phyloP scores from a whole-genome alignment of 2,888 invertebrate species.

The Eucera pruinosa region DNA sequence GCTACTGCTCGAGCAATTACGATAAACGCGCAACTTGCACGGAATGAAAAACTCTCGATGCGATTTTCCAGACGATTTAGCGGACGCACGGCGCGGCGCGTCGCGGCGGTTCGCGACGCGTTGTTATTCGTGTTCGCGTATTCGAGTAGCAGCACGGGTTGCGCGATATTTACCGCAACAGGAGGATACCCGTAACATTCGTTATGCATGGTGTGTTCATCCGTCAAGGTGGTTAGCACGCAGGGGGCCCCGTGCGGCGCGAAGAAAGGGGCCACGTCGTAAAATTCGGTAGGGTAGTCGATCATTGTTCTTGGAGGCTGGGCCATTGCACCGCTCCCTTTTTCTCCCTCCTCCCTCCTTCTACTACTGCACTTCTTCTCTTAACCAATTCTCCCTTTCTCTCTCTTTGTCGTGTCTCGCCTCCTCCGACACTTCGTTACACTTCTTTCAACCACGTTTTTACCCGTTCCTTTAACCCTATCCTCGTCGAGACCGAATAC shows the following conservation, averaged over 20 bases:
- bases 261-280: slow-evolving; percentile 63
- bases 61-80: not conserved
- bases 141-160: slow-evolving; percentile 18
- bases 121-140: slow-evolving; percentile 16
- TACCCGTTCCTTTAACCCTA: slow-evolving; percentile 27
- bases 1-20: too few species aligned
- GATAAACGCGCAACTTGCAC: too few species aligned
- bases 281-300: slow-evolving; percentile 67
- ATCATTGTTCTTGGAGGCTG: slow-evolving; percentile 59
- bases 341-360: slow-evolving; percentile 4
- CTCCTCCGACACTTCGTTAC: not conserved
- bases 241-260: slow-evolving; percentile 53
- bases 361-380: too few species aligned
- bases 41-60: not conserved
- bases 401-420: not conserved
- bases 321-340: slow-evolving; percentile 43
- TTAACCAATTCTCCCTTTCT: not conserved
- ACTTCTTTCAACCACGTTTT: slow-evolving; percentile 11
- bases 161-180: slow-evolving; percentile 45
- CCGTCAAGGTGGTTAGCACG: slow-evolving; percentile 65
- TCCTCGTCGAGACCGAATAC: too few species aligned
- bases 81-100: not conserved
- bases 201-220: slow-evolving; percentile 63
- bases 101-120: too few species aligned
- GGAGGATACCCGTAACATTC: slow-evolving; percentile 59